Evolutionary conservation across 2,797 vertebrate species (phyloP).

Genomic region (Centropyge bicolor): DNA sequence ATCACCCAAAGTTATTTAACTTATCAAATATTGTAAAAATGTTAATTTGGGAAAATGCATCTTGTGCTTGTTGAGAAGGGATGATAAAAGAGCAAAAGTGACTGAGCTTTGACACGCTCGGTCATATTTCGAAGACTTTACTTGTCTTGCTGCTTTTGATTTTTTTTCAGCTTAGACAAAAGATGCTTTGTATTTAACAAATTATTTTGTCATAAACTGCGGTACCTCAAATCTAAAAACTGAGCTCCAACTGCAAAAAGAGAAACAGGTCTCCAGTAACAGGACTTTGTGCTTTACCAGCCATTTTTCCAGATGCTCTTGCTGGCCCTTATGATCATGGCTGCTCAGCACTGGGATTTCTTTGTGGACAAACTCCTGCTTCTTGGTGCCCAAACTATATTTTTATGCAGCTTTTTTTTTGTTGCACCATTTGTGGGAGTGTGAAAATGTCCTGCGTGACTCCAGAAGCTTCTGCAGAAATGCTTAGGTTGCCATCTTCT

Average conservation of each 20-base stretch:
- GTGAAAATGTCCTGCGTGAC: background rate
- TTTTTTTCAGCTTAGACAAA: constrained; percentile 23
- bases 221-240: constrained; percentile 30
- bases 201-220: constrained; percentile 16
- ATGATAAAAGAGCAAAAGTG: constrained; percentile 2
- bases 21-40: constrained; percentile 12
- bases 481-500: background rate
- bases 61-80: background rate
- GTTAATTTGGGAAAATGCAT: constrained; percentile 28
- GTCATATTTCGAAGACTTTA: constrained; percentile 6
- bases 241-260: constrained; percentile 30
- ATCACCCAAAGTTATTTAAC: constrained; percentile 43
- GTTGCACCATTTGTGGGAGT: constrained; percentile 21
- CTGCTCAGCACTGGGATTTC: constrained; percentile 42
- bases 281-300: constrained; percentile 23
- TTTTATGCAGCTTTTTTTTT: constrained; percentile 41
- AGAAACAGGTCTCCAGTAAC: background rate
- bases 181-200: constrained; percentile 26
- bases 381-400: constrained; percentile 4
- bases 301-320: background rate
- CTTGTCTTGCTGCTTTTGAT: constrained; percentile 1
- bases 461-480: background rate
- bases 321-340: constrained; percentile 5
- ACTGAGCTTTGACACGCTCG: constrained; percentile 7
- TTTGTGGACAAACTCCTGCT: constrained; percentile 5